Percentiles rank a stretch among this genome's conserved stretches.
Evolutionary conservation across 2,113 vertebrate species (phyloP).

Genomic region (Malurus cyaneus): DNA sequence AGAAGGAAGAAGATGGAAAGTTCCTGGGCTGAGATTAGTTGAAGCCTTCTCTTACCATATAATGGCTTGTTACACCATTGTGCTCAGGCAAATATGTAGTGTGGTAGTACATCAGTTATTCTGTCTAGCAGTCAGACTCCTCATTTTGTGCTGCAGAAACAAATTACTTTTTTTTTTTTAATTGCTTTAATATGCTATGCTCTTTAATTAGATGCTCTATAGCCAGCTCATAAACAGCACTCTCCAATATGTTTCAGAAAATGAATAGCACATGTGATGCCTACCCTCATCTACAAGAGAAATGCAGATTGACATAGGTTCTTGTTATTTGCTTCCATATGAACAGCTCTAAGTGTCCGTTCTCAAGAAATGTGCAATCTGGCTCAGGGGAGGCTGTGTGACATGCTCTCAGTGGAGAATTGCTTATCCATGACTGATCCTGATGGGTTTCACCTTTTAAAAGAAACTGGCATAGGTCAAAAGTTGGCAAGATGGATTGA

Average conservation of each 20-base stretch:
- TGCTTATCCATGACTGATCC: conserved; percentile 62
- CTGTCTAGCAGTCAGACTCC: background rate
- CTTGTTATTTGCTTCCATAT: conserved; percentile 18
- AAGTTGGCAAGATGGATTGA: conserved; percentile 68
- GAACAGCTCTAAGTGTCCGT: background rate
- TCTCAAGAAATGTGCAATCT: background rate
- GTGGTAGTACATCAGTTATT: background rate
- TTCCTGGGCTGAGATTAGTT: background rate
- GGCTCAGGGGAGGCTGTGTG: background rate
- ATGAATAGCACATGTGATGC: background rate
- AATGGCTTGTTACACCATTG: background rate
- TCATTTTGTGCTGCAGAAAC: background rate
- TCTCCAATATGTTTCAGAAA: background rate
- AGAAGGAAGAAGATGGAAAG: background rate
- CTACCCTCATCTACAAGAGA: background rate
- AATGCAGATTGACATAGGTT: background rate
- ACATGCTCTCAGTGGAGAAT: conserved; percentile 58
- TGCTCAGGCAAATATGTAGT: background rate
- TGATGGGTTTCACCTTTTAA: conserved; percentile 67
- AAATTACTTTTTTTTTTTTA: background rate
- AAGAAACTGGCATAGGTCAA: conserved; percentile 67
- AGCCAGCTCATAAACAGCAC: background rate
- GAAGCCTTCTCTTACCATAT: background rate
- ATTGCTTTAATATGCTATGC: background rate
- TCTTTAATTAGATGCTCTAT: conserved; percentile 16